Evolutionary conservation across 2,888 invertebrate genomes (phyloP).

Genomic region (Thereva unica): DNA sequence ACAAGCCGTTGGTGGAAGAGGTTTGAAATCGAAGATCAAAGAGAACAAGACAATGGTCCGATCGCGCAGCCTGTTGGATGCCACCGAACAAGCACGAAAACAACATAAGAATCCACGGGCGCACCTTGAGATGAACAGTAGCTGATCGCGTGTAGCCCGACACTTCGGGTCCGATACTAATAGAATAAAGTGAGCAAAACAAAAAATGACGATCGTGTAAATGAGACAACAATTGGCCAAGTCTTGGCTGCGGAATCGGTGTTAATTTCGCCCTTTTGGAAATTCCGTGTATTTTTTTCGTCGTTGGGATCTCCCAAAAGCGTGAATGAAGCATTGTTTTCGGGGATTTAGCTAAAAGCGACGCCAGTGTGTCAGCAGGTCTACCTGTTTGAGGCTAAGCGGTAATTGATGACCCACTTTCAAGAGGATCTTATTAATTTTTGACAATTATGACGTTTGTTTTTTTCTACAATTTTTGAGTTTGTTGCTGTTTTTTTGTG

Average conservation of each 20-base stretch:
- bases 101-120: constrained; percentile 25
- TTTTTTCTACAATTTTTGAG: no score
- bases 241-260: not conserved
- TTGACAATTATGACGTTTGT: no score
- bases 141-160: constrained; percentile 38
- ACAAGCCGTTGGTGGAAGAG: constrained; percentile 1
- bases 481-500: no score
- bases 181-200: constrained; percentile 6
- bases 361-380: constrained; percentile 14
- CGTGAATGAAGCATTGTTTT: constrained; percentile 33
- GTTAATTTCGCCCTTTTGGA: not conserved
- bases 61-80: constrained; percentile 29
- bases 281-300: constrained; percentile 3
- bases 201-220: constrained; percentile 26
- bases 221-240: constrained; percentile 31
- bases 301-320: constrained; percentile 4
- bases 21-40: constrained; percentile 5
- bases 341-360: constrained; percentile 1
- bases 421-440: constrained; percentile 7
- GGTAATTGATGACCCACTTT: constrained; percentile 24
- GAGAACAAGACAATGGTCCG: constrained; percentile 17
- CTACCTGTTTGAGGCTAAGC: constrained; percentile 14
- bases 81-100: constrained; percentile 6
- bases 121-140: constrained; percentile 30
- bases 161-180: constrained; percentile 32